Conservation (phyloP, 2,797 vertebrate genomes). For the Neopelma chrysocephalum region DNA sequence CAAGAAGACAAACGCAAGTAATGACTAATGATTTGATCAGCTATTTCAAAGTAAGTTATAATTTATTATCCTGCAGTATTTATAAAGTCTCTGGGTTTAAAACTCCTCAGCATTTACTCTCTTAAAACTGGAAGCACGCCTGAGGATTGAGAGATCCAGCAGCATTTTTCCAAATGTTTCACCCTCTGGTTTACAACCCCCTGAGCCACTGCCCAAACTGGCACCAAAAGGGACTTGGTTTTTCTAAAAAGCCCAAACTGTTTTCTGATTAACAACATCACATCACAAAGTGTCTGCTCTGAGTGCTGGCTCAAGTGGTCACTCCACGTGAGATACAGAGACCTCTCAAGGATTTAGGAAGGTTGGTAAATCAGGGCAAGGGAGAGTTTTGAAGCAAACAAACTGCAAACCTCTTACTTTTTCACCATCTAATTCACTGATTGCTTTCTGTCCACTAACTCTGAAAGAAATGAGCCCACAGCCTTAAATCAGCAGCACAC, state of each 20-base stretch:
- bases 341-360: not conserved
- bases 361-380: not conserved
- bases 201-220: not conserved
- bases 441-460: not conserved
- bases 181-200: not conserved
- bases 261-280: not conserved
- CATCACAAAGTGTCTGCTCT: not conserved
- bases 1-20: not conserved
- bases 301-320: not conserved
- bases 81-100: not conserved
- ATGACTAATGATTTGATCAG: not conserved
- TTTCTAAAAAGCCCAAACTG: not conserved
- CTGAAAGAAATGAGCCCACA: not conserved
- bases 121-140: not conserved
- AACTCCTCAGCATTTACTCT: not conserved
- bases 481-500: not conserved
- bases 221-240: not conserved
- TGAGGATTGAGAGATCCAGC: not conserved
- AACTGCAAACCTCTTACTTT: not conserved
- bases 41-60: not conserved
- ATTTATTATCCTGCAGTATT: not conserved
- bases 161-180: not conserved
- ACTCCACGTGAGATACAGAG: not conserved
- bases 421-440: not conserved
- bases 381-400: not conserved